Percentiles rank a stretch among this genome's conserved stretches.
These are phyloP conservation scores for Semotilus atromaculatus DNA, from an alignment of 2,797 vertebrate genomes.

Conservation along the genomic window DNA sequence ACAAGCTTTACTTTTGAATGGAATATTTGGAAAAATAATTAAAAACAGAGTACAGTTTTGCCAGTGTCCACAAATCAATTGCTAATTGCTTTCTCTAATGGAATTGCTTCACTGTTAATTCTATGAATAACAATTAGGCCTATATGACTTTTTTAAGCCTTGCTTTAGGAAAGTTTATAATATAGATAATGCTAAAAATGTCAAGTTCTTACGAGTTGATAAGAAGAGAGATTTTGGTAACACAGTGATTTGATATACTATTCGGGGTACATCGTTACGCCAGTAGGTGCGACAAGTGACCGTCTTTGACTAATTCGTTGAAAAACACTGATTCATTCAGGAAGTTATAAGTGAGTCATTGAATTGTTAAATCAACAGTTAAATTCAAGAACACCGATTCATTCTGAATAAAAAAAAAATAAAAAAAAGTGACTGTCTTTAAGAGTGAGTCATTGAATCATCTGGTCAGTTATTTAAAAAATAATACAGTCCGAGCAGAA, in stretches of 20 bases:
- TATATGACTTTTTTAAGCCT: not conserved
- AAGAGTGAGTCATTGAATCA: not conserved
- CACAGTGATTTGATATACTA: not conserved
- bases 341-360: not conserved
- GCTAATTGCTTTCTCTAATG: not conserved
- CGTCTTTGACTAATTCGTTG: not conserved
- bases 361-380: not conserved
- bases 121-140: not conserved
- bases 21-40: slow-evolving; percentile 9
- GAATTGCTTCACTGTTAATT: not conserved
- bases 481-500: too few species aligned
- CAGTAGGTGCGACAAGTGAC: not conserved
- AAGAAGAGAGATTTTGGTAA: not conserved
- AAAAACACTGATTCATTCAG: not conserved
- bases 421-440: not conserved
- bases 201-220: not conserved
- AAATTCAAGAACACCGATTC: not conserved
- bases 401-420: too few species aligned
- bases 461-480: not conserved
- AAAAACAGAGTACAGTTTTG: not conserved
- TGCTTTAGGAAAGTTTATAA: not conserved
- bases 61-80: not conserved
- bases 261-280: not conserved
- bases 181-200: too few species aligned
- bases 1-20: slow-evolving; percentile 13